Conservation (phyloP, 2,888 invertebrate species). For the Cenopis cana region DNA sequence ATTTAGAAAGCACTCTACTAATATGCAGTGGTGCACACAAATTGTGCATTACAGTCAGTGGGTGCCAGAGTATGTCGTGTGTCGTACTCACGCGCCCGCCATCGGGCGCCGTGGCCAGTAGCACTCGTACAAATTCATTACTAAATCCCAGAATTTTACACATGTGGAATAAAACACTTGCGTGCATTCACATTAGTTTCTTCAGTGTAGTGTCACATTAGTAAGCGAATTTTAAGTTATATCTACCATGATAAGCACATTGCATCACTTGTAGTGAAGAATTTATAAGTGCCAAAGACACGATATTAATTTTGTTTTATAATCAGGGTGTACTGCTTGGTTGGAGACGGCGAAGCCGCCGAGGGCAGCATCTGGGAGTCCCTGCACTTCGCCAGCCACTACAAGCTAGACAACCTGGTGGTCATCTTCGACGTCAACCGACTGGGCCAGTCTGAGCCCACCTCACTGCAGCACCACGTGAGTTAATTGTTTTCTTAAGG, state of each 20-base stretch:
- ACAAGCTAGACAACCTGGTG: constrained; percentile 98
- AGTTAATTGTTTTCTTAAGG: neutral
- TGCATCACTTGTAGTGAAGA: too few relatives aligned
- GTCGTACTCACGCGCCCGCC: constrained; percentile 38
- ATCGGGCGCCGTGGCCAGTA: constrained; percentile 40
- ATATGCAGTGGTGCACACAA: neutral
- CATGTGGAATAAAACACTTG: neutral
- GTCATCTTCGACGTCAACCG: constrained; percentile 99
- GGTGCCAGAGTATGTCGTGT: constrained; percentile 29
- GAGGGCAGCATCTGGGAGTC: constrained; percentile 99
- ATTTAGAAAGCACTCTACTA: constrained; percentile 18
- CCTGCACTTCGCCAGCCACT: constrained; percentile 96
- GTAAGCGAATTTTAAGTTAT: too few relatives aligned
- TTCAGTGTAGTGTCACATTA: too few relatives aligned
- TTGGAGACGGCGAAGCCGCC: constrained; percentile 99
- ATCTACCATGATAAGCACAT: too few relatives aligned
- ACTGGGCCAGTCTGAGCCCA: constrained; percentile 98
- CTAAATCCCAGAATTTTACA: neutral
- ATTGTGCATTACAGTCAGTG: constrained; percentile 12
- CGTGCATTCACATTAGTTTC: too few relatives aligned
- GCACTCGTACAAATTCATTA: constrained; percentile 19
- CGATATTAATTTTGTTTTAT: constrained; percentile 34
- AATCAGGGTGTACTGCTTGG: constrained; percentile 95
- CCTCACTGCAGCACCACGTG: constrained; percentile 96
- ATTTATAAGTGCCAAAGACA: too few relatives aligned